A percentile compares a stretch with the other conserved stretches of the same genome.
Evolutionary conservation across 2,113 vertebrate genomes (phyloP).

Genomic region (Muscicapa adusta): DNA sequence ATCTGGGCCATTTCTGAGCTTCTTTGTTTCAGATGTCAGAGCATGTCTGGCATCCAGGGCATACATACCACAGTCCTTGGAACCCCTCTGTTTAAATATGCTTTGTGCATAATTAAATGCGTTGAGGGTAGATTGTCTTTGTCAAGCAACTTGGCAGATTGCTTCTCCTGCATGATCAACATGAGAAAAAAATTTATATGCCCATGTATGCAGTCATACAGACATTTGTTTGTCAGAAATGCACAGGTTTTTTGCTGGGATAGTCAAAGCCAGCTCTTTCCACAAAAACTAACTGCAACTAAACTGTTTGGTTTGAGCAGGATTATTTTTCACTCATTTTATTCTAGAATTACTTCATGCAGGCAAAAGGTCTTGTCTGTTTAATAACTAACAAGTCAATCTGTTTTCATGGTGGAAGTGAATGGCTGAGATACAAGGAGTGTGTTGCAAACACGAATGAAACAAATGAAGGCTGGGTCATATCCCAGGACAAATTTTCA

Average conservation of each 20-base stretch:
- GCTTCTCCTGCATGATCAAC: background rate
- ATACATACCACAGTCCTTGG: background rate
- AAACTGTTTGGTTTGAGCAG: background rate
- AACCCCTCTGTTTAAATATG: background rate
- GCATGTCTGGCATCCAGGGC: background rate
- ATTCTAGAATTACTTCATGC: background rate
- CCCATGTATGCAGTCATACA: background rate
- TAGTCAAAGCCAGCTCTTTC: background rate
- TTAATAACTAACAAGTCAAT: background rate
- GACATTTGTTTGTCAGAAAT: background rate
- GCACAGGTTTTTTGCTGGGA: background rate
- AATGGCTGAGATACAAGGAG: background rate
- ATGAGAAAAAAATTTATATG: background rate
- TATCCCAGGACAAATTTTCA: background rate
- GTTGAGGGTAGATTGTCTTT: background rate
- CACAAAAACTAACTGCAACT: background rate
- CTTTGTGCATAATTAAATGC: background rate
- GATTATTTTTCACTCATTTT: background rate
- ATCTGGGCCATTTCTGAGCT: background rate
- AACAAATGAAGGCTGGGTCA: background rate
- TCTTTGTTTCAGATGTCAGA: background rate
- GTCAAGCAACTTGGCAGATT: background rate
- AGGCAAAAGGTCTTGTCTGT: background rate
- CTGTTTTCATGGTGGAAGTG: background rate
- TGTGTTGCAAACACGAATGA: background rate